Conservation (phyloP, 2,113 vertebrate genomes). For the Crotalus viridis region DNA sequence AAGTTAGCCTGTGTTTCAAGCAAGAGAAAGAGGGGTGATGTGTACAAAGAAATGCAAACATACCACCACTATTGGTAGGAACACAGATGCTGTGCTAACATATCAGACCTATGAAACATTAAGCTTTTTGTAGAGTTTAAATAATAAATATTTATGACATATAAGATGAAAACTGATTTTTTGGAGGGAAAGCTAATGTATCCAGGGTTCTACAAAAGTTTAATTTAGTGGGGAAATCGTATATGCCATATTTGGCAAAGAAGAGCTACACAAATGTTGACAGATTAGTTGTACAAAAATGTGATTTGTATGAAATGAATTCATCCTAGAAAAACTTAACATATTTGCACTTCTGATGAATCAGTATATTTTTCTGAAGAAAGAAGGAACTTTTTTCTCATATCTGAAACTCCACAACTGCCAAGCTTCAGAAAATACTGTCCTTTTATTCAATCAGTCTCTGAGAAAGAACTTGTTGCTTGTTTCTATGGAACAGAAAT, state of each 20-base stretch:
- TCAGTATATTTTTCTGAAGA: rapidly evolving
- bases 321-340: not conserved
- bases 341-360: not conserved
- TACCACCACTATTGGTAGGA: not conserved
- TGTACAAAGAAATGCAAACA: not conserved
- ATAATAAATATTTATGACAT: not conserved
- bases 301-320: not conserved
- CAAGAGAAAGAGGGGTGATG: not conserved
- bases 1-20: not conserved
- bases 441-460: not conserved
- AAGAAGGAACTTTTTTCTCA: not conserved
- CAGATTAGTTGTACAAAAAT: not conserved
- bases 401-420: not conserved
- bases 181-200: not conserved
- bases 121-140: not conserved
- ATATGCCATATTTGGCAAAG: not conserved
- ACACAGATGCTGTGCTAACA: not conserved
- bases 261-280: not conserved
- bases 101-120: not conserved
- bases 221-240: not conserved
- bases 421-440: not conserved
- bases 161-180: not conserved
- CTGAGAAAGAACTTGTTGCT: not conserved
- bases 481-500: slow-evolving; percentile 7
- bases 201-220: not conserved